Evolutionary conservation across 30 jellyfish, hydroid and myxozoan species (phyloP).

Genomic region (Hydractinia echinata): DNA sequence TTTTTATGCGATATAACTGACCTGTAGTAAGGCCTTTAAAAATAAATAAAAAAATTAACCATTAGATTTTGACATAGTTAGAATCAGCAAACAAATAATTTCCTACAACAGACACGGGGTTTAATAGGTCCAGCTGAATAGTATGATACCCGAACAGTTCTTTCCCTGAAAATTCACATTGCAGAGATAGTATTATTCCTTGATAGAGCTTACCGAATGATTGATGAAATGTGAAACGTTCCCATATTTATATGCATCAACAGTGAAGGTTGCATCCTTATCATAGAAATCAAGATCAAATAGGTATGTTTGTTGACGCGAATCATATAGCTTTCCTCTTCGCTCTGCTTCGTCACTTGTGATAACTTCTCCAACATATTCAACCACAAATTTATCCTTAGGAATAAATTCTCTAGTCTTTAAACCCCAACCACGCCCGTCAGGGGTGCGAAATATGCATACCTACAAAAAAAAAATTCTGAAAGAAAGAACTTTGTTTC

Average conservation of each 20-base stretch:
- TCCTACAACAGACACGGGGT: too few relatives aligned
- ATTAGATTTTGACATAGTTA: too few relatives aligned
- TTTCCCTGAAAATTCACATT: too few relatives aligned
- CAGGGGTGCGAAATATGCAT: slow-evolving; percentile 69
- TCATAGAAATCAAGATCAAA: slow-evolving; percentile 74
- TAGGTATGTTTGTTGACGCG: slow-evolving; percentile 84
- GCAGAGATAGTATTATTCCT: too few relatives aligned
- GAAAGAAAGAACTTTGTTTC: not conserved
- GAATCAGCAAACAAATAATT: too few relatives aligned
- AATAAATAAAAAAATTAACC: too few relatives aligned
- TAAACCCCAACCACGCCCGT: slow-evolving; percentile 99
- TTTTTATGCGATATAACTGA: too few relatives aligned
- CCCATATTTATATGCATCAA: slow-evolving; percentile 81
- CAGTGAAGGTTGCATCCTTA: slow-evolving; percentile 69
- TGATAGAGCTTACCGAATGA: slow-evolving; percentile 64
- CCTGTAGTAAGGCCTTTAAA: too few relatives aligned
- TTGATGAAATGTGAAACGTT: slow-evolving; percentile 83
- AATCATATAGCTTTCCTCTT: slow-evolving; percentile 74
- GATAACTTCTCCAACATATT: slow-evolving; percentile 90
- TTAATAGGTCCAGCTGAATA: too few relatives aligned
- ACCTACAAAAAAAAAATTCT: slow-evolving; percentile 34
- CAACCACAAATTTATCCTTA: slow-evolving; percentile 62
- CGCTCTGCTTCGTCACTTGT: slow-evolving; percentile 95
- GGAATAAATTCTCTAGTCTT: slow-evolving; percentile 67
- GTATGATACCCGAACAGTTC: too few relatives aligned